A percentile compares a stretch with the other conserved stretches of the same genome.
Conservation (phyloP, 37 sponge, comb jelly and placozoan species). For the Cliona cf. orientalis region DNA sequence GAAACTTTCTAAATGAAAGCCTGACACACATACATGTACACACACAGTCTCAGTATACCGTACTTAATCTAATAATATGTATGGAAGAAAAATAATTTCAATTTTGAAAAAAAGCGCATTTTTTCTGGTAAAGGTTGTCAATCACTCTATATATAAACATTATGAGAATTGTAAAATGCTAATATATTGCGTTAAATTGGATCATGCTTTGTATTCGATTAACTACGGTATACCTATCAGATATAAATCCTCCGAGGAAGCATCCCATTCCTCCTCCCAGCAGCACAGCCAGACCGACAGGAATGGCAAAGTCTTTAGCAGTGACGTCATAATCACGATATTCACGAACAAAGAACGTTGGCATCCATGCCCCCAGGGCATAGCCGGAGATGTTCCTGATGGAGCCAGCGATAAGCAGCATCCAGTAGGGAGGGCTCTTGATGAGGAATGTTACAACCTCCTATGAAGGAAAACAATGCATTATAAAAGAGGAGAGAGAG, state of each 20-base stretch:
- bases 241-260: constrained; percentile 77
- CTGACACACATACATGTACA: not conserved
- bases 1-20: too few species aligned
- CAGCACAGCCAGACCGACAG: constrained; percentile 75
- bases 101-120: too few species aligned
- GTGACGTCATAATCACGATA: constrained; percentile 44
- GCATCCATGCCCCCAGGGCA: constrained; percentile 87
- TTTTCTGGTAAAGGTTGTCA: too few species aligned
- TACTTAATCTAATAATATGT: too few species aligned
- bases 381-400: constrained; percentile 90
- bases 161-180: too few species aligned
- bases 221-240: constrained; percentile 65
- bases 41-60: too few species aligned
- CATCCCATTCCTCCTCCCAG: constrained; percentile 84
- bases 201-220: not conserved
- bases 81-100: too few species aligned
- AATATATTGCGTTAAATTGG: not conserved
- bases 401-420: constrained; percentile 80
- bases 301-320: constrained; percentile 62
- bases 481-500: not conserved
- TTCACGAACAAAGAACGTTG: constrained; percentile 69
- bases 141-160: too few species aligned
- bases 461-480: constrained; percentile 20
- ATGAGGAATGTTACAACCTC: constrained; percentile 64
- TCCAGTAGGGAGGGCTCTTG: constrained; percentile 63